A percentile compares a stretch with the other conserved stretches of the same genome.
These are phyloP conservation scores for Drosophila neonasuta DNA, from an alignment of 2,888 invertebrate genomes.

Conservation along the genomic window DNA sequence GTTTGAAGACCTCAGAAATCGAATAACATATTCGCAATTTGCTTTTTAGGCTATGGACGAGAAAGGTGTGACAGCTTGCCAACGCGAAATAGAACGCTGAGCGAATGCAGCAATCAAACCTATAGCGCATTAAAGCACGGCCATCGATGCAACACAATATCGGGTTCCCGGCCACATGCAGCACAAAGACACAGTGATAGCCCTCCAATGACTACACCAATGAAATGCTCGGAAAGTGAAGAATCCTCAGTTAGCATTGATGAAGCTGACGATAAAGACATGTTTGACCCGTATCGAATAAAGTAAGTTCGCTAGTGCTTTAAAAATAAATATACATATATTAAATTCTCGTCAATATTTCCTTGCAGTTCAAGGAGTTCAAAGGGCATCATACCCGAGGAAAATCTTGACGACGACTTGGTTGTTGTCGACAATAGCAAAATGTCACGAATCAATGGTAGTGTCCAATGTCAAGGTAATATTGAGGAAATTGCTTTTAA, in stretches of 20 bases:
- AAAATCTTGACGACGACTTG: slow-evolving; percentile 85
- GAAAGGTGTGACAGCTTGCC: slow-evolving; percentile 92
- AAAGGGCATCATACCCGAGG: slow-evolving; percentile 85
- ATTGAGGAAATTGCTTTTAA: slow-evolving; percentile 12
- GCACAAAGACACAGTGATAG: slow-evolving; percentile 81
- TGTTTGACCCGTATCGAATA: slow-evolving; percentile 71
- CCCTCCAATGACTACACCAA: slow-evolving; percentile 83
- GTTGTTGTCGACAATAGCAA: slow-evolving; percentile 53
- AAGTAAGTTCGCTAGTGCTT: slow-evolving; percentile 66
- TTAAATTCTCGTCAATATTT: background rate
- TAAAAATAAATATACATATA: background rate
- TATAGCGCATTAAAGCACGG: slow-evolving; percentile 80
- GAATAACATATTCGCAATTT: background rate
- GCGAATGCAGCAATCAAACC: slow-evolving; percentile 83
- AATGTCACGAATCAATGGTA: slow-evolving; percentile 42
- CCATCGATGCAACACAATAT: slow-evolving; percentile 82
- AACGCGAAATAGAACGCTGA: slow-evolving; percentile 86
- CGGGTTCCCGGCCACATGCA: slow-evolving; percentile 82
- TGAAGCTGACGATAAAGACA: slow-evolving; percentile 85
- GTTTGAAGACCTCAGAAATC: no score
- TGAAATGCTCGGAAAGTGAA: slow-evolving; percentile 86
- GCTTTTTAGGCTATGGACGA: slow-evolving; percentile 78
- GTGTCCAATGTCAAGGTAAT: slow-evolving; percentile 40
- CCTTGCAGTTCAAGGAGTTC: slow-evolving; percentile 65
- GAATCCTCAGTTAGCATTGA: slow-evolving; percentile 87